phyloP scores from a whole-genome alignment of 2,113 vertebrate species.

The Hemiscyllium ocellatum region DNA sequence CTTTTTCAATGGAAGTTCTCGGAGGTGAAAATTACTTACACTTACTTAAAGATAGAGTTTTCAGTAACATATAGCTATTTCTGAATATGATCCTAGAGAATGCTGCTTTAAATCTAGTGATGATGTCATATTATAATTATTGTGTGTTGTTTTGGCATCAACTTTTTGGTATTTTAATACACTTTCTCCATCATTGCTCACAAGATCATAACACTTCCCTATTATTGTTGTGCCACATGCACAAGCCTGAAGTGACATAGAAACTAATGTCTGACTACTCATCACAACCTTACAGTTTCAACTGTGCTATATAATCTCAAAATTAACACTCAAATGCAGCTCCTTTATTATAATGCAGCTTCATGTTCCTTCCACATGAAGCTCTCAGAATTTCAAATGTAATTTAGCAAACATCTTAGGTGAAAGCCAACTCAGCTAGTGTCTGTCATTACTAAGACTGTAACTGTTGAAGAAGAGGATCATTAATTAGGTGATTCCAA shows the following conservation, averaged over 20 bases:
- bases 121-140: not conserved
- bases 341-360: not conserved
- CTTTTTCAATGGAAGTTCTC: not conserved
- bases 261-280: not conserved
- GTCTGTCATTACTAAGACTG: not conserved
- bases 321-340: not conserved
- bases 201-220: not conserved
- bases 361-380: not conserved
- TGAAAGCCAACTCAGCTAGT: not conserved
- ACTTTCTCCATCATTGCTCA: not conserved
- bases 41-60: no score
- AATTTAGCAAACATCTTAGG: not conserved
- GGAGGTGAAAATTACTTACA: not conserved
- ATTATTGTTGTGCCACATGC: not conserved
- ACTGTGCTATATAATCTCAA: not conserved
- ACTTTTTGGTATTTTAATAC: not conserved
- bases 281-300: not conserved
- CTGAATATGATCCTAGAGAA: not conserved
- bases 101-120: not conserved
- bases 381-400: not conserved
- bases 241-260: not conserved
- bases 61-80: no score
- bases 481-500: not conserved
- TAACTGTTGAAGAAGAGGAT: not conserved
- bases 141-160: not conserved